Percentiles rank a stretch among this genome's conserved stretches.
Evolutionary conservation across 2,888 invertebrate genomes (phyloP).

Genomic region (Lochmaea capreae): DNA sequence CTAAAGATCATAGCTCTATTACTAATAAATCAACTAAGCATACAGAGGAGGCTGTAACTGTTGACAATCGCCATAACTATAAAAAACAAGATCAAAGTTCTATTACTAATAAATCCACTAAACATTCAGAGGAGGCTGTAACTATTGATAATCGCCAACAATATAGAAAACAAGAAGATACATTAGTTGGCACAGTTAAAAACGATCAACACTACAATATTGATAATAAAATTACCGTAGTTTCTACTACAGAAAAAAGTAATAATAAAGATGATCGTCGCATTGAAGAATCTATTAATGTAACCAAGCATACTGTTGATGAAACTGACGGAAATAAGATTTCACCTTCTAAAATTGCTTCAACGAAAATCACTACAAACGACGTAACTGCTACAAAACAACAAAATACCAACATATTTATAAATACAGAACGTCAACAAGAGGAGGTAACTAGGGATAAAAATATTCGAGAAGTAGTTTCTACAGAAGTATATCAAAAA

Average conservation of each 20-base stretch:
- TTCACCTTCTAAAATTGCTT: neutral
- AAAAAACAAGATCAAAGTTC: slow-evolving; percentile 13
- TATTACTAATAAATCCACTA: slow-evolving; percentile 6
- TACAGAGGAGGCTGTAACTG: slow-evolving; percentile 12
- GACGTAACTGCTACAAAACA: slow-evolving; percentile 3
- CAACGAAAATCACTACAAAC: neutral
- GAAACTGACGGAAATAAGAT: slow-evolving; percentile 23
- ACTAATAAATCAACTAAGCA: slow-evolving; percentile 6
- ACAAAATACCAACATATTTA: slow-evolving; percentile 49
- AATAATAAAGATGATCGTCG: neutral
- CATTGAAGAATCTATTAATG: neutral
- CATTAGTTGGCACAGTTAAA: slow-evolving; percentile 17
- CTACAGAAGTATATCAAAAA: slow-evolving; percentile 26
- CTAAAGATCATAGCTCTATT: slow-evolving; percentile 13
- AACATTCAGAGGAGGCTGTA: slow-evolving; percentile 13
- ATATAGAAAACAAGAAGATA: slow-evolving; percentile 19
- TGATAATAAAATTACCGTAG: slow-evolving; percentile 7
- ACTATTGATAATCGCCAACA: slow-evolving; percentile 15
- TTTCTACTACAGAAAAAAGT: slow-evolving; percentile 8
- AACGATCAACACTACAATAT: neutral
- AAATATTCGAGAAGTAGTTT: neutral
- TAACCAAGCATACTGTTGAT: neutral
- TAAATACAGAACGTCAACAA: slow-evolving; percentile 52
- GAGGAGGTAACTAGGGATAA: slow-evolving; percentile 42
- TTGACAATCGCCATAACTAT: slow-evolving; percentile 18